phyloP scores from a whole-genome alignment of 2,888 invertebrate species.

The Stenurella melanura region DNA sequence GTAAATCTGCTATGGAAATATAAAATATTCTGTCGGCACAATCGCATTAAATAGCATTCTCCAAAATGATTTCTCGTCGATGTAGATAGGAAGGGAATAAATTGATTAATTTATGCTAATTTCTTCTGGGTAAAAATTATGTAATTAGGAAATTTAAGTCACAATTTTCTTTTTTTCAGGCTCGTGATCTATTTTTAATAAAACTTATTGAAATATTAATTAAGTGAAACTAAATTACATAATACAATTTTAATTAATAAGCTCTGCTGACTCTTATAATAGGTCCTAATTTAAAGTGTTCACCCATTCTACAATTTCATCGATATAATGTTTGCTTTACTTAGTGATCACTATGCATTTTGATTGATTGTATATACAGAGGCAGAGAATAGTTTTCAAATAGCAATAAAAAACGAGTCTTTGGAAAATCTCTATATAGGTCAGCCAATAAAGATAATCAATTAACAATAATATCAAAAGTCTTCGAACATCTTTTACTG shows the following conservation, averaged over 20 bases:
- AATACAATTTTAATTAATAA: neutral
- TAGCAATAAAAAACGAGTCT: too few species aligned
- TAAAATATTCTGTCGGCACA: constrained; percentile 3
- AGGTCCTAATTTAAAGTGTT: neutral
- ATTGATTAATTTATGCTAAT: neutral
- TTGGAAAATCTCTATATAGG: too few species aligned
- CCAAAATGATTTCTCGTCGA: neutral
- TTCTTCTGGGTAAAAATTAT: neutral
- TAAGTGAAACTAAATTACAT: neutral
- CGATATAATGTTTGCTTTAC: too few species aligned
- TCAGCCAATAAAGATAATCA: too few species aligned
- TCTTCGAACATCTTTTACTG: too few species aligned
- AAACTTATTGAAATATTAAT: neutral
- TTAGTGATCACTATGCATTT: too few species aligned
- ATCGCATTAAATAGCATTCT: neutral
- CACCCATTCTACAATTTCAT: too few species aligned
- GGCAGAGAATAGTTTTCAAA: too few species aligned
- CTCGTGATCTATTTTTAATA: neutral
- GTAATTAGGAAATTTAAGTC: neutral
- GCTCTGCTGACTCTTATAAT: neutral
- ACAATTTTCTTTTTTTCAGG: neutral
- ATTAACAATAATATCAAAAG: too few species aligned
- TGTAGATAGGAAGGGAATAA: neutral
- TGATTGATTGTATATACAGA: too few species aligned
- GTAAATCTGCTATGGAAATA: neutral